These are phyloP conservation scores for Rhabdomys dilectus DNA, from an alignment of 2,113 vertebrate species.

Conservation along the genomic window DNA sequence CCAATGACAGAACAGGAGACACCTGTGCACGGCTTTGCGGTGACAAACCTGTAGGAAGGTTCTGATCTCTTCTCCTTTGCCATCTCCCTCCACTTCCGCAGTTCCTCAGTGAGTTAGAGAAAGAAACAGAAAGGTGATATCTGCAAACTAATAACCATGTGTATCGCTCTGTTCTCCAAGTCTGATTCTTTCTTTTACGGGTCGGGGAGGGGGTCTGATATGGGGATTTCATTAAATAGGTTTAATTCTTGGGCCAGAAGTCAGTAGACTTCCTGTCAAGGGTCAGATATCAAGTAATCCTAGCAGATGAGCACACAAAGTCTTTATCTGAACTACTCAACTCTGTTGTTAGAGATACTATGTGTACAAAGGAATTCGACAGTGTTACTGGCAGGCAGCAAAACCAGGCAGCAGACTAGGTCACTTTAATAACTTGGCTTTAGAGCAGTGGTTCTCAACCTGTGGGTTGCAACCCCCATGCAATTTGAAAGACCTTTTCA, in stretches of 20 bases:
- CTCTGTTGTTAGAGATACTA: background rate
- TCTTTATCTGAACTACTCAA: background rate
- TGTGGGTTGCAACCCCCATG: background rate
- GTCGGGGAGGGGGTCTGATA: background rate
- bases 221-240: background rate
- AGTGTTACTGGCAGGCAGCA: too few relatives aligned
- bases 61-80: background rate
- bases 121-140: background rate
- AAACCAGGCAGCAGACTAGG: background rate
- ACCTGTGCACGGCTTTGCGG: background rate
- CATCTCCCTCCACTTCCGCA: background rate
- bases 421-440: background rate
- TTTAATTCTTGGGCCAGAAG: background rate
- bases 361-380: background rate
- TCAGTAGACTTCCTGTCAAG: background rate
- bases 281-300: background rate
- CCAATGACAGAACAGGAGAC: background rate
- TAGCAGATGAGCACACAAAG: background rate
- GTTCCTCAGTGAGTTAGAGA: background rate
- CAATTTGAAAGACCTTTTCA: background rate
- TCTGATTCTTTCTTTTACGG: background rate
- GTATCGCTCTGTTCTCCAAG: background rate
- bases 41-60: background rate
- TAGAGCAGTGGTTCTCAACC: background rate
- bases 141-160: accelerated